phyloP scores from a whole-genome alignment of 2,888 invertebrate genomes.

The Lamellibrachia satsuma region DNA sequence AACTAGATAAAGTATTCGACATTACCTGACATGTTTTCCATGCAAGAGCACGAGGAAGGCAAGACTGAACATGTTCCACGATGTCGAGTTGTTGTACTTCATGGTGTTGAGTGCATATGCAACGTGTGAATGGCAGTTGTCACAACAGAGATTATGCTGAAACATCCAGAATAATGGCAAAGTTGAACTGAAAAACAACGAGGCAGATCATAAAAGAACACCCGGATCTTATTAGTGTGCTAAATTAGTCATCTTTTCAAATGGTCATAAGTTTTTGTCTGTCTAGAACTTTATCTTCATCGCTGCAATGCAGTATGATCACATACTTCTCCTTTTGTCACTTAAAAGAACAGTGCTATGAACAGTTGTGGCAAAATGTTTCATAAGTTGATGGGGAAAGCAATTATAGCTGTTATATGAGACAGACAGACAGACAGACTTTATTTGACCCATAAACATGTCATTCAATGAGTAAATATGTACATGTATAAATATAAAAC shows the following conservation, averaged over 20 bases:
- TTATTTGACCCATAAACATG: no score
- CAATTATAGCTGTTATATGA: no score
- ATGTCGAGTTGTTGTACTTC: conserved; percentile 80
- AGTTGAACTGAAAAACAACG: background rate
- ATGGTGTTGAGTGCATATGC: conserved; percentile 91
- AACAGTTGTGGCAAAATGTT: no score
- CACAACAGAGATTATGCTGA: conserved; percentile 93
- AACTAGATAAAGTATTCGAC: background rate
- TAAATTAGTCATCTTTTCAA: background rate
- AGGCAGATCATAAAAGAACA: background rate
- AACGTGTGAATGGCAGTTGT: conserved; percentile 98
- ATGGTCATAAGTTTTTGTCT: background rate
- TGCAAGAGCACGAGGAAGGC: conserved; percentile 80
- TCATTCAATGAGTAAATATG: no score
- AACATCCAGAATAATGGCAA: conserved; percentile 35
- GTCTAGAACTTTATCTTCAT: no score
- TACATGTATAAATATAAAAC: no score
- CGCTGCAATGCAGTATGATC: no score
- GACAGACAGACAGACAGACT: background rate
- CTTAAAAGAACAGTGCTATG: no score
- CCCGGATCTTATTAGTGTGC: background rate
- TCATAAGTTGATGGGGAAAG: no score
- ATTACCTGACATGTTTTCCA: conserved; percentile 82
- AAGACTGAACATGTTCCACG: conserved; percentile 93
- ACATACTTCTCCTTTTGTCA: no score